These are phyloP conservation scores for Bombylius discolor DNA, from an alignment of 2,888 invertebrate genomes.

Conservation along the genomic window DNA sequence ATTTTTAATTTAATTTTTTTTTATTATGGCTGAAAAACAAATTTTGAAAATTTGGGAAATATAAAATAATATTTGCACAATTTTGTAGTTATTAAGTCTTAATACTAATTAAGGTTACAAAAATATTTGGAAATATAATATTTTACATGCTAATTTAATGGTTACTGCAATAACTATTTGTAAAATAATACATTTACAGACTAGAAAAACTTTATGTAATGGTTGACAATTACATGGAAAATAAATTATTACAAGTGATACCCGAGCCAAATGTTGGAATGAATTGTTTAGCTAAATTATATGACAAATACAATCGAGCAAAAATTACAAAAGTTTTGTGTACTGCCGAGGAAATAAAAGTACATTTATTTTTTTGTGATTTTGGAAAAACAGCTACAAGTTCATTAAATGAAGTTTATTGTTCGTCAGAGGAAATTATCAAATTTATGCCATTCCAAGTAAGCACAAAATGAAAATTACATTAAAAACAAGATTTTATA, in stretches of 20 bases:
- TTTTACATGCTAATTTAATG: no score
- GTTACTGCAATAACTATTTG: no score
- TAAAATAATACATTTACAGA: conserved; percentile 1
- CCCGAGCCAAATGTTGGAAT: conserved; percentile 7
- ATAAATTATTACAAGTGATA: neutral
- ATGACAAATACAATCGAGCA: conserved; percentile 9
- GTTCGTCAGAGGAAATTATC: conserved; percentile 2
- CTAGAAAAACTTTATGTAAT: conserved; percentile 5
- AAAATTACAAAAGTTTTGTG: conserved; percentile 11
- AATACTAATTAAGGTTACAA: no score
- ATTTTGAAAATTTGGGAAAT: no score
- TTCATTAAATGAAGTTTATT: conserved; percentile 1
- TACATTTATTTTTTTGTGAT: conserved; percentile 13
- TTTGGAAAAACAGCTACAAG: conserved; percentile 1
- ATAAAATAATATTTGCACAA: no score
- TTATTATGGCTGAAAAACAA: no score
- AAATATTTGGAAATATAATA: no score
- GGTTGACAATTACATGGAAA: conserved; percentile 3
- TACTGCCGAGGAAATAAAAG: conserved; percentile 1
- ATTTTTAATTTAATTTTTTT: neutral
- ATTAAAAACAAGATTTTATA: neutral
- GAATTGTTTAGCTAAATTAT: conserved; percentile 9
- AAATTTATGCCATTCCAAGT: conserved; percentile 10
- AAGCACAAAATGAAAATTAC: neutral
- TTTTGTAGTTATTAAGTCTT: no score